phyloP scores from a whole-genome alignment of 2,888 invertebrate species.

The Microplitis deprimator region DNA sequence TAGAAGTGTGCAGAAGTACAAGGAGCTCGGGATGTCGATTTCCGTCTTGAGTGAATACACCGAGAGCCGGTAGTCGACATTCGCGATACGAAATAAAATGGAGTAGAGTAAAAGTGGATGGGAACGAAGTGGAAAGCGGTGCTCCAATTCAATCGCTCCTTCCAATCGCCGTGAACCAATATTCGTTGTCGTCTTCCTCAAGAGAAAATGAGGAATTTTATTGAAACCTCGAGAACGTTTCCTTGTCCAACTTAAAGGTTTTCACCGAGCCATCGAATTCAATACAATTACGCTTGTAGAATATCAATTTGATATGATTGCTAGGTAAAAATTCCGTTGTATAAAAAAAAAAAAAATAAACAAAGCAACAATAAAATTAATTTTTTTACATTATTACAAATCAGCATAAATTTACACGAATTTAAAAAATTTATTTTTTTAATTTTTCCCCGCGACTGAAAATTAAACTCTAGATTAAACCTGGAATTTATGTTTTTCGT shows the following conservation, averaged over 20 bases:
- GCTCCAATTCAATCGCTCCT: constrained; percentile 44
- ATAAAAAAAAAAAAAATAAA: not conserved
- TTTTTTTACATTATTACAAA: constrained; percentile 1
- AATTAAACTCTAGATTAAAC: too few relatives aligned
- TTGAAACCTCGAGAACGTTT: constrained; percentile 42
- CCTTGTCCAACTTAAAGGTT: constrained; percentile 25
- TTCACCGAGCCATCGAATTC: constrained; percentile 13
- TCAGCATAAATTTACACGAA: not conserved
- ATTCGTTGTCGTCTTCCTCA: constrained; percentile 42
- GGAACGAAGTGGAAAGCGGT: constrained; percentile 44
- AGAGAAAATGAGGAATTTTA: constrained; percentile 44
- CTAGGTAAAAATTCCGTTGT: constrained; percentile 4
- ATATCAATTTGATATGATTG: constrained; percentile 21
- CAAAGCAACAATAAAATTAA: not conserved
- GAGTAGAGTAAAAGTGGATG: constrained; percentile 35
- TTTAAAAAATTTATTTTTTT: too few relatives aligned
- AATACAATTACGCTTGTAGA: constrained; percentile 25
- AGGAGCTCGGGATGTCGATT: constrained; percentile 40
- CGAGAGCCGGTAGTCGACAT: constrained; percentile 35
- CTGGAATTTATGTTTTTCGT: too few relatives aligned
- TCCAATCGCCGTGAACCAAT: constrained; percentile 44
- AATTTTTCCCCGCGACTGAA: too few relatives aligned
- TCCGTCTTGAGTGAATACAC: constrained; percentile 42
- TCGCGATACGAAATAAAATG: constrained; percentile 44
- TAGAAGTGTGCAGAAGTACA: constrained; percentile 27